Percentiles rank a stretch among this genome's conserved stretches.
These are phyloP conservation scores for Drosophila cardini DNA, from an alignment of 1,140 invertebrate genomes.

Conservation along the genomic window DNA sequence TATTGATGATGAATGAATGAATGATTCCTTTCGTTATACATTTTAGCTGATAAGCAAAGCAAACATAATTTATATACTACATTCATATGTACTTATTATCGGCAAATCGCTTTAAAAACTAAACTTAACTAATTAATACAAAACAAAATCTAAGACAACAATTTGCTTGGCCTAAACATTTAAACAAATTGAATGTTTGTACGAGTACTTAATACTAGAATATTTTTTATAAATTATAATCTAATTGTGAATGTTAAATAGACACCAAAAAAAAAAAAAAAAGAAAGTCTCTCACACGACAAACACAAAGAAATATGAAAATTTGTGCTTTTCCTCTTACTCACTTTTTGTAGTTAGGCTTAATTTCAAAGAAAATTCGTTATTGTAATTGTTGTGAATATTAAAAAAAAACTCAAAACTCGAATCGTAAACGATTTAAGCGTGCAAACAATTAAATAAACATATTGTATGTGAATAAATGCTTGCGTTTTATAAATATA, in stretches of 20 bases:
- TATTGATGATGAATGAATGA: constrained; percentile 33
- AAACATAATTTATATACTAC: constrained; percentile 30
- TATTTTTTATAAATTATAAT: constrained; percentile 80
- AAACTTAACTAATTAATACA: not conserved
- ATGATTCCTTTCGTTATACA: constrained; percentile 68
- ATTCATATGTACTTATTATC: constrained; percentile 43
- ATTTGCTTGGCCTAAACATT: constrained; percentile 55
- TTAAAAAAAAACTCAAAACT: constrained; percentile 68
- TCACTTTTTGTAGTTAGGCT: constrained; percentile 79
- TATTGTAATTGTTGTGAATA: constrained; percentile 83
- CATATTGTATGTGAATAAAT: constrained; percentile 78
- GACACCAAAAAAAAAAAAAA: constrained; percentile 27
- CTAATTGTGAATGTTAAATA: constrained; percentile 74
- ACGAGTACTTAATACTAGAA: constrained; percentile 67
- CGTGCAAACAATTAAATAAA: constrained; percentile 65
- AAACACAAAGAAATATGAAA: constrained; percentile 22
- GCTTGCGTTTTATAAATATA: constrained; percentile 28
- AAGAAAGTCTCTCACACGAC: constrained; percentile 4
- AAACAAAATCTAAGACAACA: constrained; percentile 18
- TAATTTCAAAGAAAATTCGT: constrained; percentile 81
- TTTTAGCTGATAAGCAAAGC: constrained; percentile 46
- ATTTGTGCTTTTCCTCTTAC: constrained; percentile 77
- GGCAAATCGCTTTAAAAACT: constrained; percentile 39
- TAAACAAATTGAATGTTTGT: constrained; percentile 54
- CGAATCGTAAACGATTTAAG: constrained; percentile 71